phyloP scores from a whole-genome alignment of 2,113 vertebrate species.

The Colistium nudipinnis region DNA sequence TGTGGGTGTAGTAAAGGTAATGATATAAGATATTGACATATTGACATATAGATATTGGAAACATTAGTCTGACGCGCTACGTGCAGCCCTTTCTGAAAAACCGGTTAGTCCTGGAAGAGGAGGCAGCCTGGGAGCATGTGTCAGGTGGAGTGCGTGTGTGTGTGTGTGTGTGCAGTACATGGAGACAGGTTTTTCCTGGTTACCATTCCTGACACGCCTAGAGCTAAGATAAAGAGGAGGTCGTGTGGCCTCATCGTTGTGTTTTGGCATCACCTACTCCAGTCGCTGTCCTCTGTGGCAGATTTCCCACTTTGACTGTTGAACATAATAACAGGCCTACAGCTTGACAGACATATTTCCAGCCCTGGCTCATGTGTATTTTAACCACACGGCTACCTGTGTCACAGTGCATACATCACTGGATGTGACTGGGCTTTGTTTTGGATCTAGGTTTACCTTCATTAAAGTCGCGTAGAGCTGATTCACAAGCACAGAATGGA shows the following conservation, averaged over 20 bases:
- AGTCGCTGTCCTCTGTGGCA: slow-evolving; percentile 12
- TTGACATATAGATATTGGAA: slow-evolving; percentile 26
- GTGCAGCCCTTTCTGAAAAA: slow-evolving; percentile 34
- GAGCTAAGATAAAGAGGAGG: slow-evolving; percentile 35
- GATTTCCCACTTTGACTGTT: slow-evolving; percentile 8
- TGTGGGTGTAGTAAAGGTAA: background rate
- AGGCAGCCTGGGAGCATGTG: slow-evolving; percentile 32
- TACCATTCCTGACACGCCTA: slow-evolving; percentile 61
- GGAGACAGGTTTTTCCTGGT: slow-evolving; percentile 77
- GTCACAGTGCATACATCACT: background rate
- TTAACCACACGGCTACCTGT: background rate
- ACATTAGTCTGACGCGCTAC: slow-evolving; percentile 4
- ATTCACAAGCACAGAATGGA: background rate
- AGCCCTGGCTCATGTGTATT: background rate
- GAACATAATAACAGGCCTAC: background rate
- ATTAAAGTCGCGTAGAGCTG: background rate
- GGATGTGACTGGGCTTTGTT: background rate
- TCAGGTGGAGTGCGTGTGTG: slow-evolving; percentile 36
- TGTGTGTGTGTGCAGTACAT: slow-evolving; percentile 40
- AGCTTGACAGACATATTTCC: too few species aligned
- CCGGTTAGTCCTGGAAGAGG: slow-evolving; percentile 55
- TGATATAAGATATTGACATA: too few species aligned
- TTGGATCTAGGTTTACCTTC: background rate
- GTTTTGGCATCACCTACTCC: slow-evolving; percentile 49
- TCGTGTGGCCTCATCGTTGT: slow-evolving; percentile 29